phyloP scores from a whole-genome alignment of 2,797 vertebrate species.

The Megaceryle alcyon region DNA sequence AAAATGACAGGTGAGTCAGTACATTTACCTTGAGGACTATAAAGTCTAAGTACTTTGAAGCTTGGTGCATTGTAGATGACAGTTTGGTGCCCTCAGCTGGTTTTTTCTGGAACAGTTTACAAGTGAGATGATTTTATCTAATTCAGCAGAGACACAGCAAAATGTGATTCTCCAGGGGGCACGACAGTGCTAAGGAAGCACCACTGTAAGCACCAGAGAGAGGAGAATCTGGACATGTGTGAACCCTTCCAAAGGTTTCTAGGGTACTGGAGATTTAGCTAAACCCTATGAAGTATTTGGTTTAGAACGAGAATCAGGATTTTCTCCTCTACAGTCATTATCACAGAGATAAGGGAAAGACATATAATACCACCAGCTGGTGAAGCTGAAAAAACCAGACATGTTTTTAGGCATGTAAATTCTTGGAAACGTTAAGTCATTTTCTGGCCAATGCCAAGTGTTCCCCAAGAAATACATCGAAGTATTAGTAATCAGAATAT shows the following conservation, averaged over 20 bases:
- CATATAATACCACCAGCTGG: background rate
- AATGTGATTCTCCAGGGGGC: background rate
- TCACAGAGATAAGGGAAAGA: background rate
- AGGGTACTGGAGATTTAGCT: background rate
- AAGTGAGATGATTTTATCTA: background rate
- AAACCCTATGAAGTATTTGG: background rate
- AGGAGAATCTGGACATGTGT: background rate
- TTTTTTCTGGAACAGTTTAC: constrained; percentile 5
- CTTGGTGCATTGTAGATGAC: background rate
- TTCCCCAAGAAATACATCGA: background rate
- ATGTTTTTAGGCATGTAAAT: background rate
- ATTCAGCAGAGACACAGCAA: background rate
- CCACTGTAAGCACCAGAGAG: background rate
- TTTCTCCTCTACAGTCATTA: background rate
- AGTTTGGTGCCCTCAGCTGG: constrained; percentile 39
- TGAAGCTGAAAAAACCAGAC: background rate
- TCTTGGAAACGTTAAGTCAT: background rate
- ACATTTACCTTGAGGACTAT: background rate
- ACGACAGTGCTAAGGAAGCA: background rate
- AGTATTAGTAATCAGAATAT: background rate
- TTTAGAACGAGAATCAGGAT: background rate
- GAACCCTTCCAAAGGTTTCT: background rate
- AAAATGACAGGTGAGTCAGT: background rate
- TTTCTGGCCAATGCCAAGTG: background rate
- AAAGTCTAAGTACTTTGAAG: background rate